phyloP scores from a whole-genome alignment of 2,113 vertebrate species.

The Coracopsis vasa region DNA sequence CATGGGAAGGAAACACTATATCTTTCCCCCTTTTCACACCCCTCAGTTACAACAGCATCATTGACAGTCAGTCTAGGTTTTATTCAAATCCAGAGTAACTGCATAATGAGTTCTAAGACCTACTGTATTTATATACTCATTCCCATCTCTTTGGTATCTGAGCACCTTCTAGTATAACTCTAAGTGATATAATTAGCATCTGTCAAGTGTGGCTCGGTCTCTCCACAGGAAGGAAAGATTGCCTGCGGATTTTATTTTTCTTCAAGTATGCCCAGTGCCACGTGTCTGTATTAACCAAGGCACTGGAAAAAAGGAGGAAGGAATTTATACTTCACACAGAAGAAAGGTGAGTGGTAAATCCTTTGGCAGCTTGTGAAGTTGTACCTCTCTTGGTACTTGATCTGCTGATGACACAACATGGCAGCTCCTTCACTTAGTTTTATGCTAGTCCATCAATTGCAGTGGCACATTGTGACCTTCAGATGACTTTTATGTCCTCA shows the following conservation, averaged over 20 bases:
- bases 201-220: not conserved
- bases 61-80: not conserved
- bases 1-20: not conserved
- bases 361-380: not conserved
- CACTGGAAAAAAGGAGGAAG: accelerated
- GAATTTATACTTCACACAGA: not conserved
- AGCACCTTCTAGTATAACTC: not conserved
- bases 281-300: not conserved
- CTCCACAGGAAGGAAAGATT: not conserved
- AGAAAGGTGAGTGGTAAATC: not conserved
- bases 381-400: not conserved
- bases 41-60: not conserved
- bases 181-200: not conserved
- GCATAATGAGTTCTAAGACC: not conserved
- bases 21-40: not conserved
- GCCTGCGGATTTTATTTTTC: not conserved
- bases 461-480: not conserved
- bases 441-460: not conserved
- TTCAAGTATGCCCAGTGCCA: not conserved
- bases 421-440: not conserved
- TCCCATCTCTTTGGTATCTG: not conserved
- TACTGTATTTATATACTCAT: not conserved
- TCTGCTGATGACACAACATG: not conserved
- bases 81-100: not conserved
- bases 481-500: not conserved